Evolutionary conservation across 2,888 invertebrate species (phyloP).

Genomic region (Acanthosepion lycidas): DNA sequence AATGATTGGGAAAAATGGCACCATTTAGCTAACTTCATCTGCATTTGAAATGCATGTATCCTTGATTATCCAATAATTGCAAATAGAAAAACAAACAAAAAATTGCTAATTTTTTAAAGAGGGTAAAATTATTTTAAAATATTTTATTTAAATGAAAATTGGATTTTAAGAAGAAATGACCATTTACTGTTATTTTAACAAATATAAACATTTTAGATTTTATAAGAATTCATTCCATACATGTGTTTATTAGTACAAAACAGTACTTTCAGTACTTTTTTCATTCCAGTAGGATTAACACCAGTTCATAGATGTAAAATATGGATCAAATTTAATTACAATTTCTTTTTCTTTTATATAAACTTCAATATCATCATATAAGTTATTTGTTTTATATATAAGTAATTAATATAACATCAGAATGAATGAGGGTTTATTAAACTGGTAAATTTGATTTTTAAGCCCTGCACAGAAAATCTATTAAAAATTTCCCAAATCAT

Average conservation of each 20-base stretch:
- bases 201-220: background rate
- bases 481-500: no score
- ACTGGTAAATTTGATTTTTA: no score
- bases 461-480: no score
- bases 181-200: background rate
- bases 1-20: background rate
- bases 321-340: background rate
- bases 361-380: background rate
- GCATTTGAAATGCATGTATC: background rate
- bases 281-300: background rate
- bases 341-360: background rate
- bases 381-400: background rate
- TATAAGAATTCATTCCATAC: background rate
- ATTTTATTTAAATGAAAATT: background rate
- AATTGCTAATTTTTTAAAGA: background rate
- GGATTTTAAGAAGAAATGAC: background rate
- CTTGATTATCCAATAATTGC: constrained; percentile 41
- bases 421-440: background rate
- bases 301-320: background rate
- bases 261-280: background rate
- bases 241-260: no score
- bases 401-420: background rate
- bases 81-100: background rate
- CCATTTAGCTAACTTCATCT: background rate
- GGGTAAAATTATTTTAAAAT: background rate